A percentile compares a stretch with the other conserved stretches of the same genome.
These are phyloP conservation scores for Hymenopus coronatus DNA, from an alignment of 2,888 invertebrate species.

Conservation along the genomic window DNA sequence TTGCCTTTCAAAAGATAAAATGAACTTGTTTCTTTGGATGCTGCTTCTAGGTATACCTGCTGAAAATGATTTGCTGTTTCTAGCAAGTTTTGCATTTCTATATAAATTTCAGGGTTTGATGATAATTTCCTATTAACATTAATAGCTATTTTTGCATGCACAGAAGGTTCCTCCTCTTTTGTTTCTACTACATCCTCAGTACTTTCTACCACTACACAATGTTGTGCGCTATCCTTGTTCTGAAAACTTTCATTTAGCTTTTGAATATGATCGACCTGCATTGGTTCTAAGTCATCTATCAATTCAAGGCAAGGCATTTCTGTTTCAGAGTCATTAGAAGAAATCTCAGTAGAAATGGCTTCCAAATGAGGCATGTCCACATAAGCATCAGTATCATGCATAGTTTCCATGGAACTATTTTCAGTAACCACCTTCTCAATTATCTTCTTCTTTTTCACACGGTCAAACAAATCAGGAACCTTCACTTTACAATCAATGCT, in stretches of 20 bases:
- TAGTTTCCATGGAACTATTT: background rate
- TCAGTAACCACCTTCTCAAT: background rate
- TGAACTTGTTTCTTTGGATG: background rate
- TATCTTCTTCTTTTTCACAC: background rate
- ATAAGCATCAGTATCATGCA: background rate
- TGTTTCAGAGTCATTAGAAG: constrained; percentile 21
- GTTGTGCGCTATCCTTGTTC: background rate
- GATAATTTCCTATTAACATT: background rate
- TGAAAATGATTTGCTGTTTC: background rate
- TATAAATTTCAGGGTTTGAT: background rate
- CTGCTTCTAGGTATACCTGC: background rate
- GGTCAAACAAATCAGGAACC: background rate
- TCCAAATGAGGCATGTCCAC: constrained; percentile 8
- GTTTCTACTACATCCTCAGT: background rate
- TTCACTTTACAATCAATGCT: background rate
- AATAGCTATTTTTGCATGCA: background rate
- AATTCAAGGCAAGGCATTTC: constrained; percentile 31
- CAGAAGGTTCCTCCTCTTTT: background rate
- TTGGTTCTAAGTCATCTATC: background rate
- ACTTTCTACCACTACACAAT: background rate
- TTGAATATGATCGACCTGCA: background rate
- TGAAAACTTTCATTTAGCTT: background rate
- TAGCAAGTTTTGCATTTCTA: background rate
- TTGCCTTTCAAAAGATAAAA: too few species aligned
- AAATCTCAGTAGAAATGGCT: constrained; percentile 4